Evolutionary conservation across 2,888 invertebrate genomes (phyloP).

Genomic region (Geotrupes spiniger): DNA sequence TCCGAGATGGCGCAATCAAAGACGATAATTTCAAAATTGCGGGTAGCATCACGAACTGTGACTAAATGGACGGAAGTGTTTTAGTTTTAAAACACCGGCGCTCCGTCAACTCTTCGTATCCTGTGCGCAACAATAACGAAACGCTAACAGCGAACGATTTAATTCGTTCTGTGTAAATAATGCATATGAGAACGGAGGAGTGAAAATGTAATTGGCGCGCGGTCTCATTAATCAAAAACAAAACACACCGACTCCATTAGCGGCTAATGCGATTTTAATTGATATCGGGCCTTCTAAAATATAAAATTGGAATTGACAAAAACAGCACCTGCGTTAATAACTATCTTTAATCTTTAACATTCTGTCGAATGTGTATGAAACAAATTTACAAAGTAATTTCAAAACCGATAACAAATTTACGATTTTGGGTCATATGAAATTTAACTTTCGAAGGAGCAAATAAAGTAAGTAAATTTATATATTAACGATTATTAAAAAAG

Average conservation of each 20-base stretch:
- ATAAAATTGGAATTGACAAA: conserved; percentile 26
- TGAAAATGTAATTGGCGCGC: neutral
- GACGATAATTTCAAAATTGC: conserved; percentile 11
- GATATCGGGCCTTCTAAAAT: conserved; percentile 21
- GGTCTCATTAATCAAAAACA: conserved; percentile 28
- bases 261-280: conserved; percentile 31
- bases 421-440: too few relatives aligned
- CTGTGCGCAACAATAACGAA: conserved; percentile 22
- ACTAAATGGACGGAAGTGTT: conserved; percentile 13
- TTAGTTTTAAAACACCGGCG: conserved; percentile 6
- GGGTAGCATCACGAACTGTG: conserved; percentile 8
- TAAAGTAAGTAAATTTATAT: too few relatives aligned
- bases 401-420: too few relatives aligned
- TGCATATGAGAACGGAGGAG: conserved; percentile 26
- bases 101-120: conserved; percentile 21
- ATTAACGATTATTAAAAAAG: too few relatives aligned
- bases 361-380: too few relatives aligned
- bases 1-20: conserved; percentile 7
- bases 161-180: conserved; percentile 28
- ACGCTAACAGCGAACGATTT: conserved; percentile 27
- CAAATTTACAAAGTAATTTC: too few relatives aligned
- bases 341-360: too few relatives aligned
- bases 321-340: conserved; percentile 22
- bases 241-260: conserved; percentile 30
- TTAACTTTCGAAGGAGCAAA: too few relatives aligned